Conservation (phyloP, 2,888 invertebrate genomes). For the Acanthopleura granulata region DNA sequence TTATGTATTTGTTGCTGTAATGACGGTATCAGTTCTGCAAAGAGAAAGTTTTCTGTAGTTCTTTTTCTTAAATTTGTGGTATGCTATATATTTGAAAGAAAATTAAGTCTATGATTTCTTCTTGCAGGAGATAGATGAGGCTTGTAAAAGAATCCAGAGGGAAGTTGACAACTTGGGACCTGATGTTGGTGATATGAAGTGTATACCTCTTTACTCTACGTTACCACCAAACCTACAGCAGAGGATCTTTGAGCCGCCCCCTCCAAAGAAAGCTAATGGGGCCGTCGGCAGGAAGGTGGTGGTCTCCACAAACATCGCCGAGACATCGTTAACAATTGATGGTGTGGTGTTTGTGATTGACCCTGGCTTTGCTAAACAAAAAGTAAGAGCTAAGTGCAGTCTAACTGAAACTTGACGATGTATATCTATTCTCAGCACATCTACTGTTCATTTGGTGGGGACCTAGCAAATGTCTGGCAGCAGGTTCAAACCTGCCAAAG, state of each 20-base stretch:
- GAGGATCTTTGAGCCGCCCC: slow-evolving; percentile 96
- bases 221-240: slow-evolving; percentile 97
- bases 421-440: too few species aligned
- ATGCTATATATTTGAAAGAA: too few species aligned
- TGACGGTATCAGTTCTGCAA: too few species aligned
- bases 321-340: slow-evolving; percentile 98
- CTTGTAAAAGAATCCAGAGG: slow-evolving; percentile 95
- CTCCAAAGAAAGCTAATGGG: slow-evolving; percentile 89
- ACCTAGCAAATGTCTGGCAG: too few species aligned
- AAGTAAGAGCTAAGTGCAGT: slow-evolving; percentile 73
- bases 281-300: slow-evolving; percentile 94
- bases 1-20: neutral
- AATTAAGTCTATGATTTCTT: neutral
- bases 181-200: slow-evolving; percentile 96
- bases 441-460: too few species aligned
- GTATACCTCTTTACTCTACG: slow-evolving; percentile 98
- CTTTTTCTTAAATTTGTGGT: too few species aligned
- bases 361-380: slow-evolving; percentile 99
- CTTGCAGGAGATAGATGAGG: slow-evolving; percentile 92
- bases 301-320: slow-evolving; percentile 99
- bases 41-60: too few species aligned
- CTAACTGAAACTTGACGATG: too few species aligned
- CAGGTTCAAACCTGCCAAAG: too few species aligned
- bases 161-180: slow-evolving; percentile 97
- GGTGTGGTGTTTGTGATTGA: slow-evolving; percentile 99